A percentile compares a stretch with the other conserved stretches of the same genome.
Conservation (phyloP, 2,113 vertebrate species). For the Brachyhypopomus gauderio region DNA sequence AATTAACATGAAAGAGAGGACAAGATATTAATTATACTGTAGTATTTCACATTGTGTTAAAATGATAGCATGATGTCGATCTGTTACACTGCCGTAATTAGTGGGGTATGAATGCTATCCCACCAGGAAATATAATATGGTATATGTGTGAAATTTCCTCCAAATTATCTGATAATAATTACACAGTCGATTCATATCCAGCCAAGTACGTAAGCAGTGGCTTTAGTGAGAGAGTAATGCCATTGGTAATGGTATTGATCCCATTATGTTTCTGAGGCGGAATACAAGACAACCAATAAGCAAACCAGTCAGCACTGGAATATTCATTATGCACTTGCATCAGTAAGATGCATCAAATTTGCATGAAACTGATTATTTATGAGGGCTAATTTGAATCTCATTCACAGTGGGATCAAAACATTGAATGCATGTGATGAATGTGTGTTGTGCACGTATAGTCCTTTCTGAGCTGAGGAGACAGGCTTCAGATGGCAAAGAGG, state of each 20-base stretch:
- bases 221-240: slow-evolving; percentile 33
- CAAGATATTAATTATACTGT: not conserved
- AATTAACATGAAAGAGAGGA: not conserved
- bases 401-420: not conserved
- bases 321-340: not conserved
- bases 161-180: slow-evolving; percentile 46
- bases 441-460: not conserved
- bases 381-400: not conserved
- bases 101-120: slow-evolving; percentile 14
- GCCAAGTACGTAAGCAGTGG: slow-evolving; percentile 9
- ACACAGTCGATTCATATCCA: slow-evolving; percentile 40
- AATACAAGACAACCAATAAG: slow-evolving; percentile 25
- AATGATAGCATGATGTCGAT: not conserved
- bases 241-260: slow-evolving; percentile 47
- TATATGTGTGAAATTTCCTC: slow-evolving; percentile 24
- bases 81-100: slow-evolving; percentile 15
- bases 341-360: not conserved
- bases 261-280: slow-evolving; percentile 1
- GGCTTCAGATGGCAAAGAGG: not conserved
- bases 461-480: slow-evolving; percentile 2
- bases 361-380: not conserved
- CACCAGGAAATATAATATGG: slow-evolving; percentile 34
- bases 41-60: slow-evolving; percentile 23
- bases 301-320: slow-evolving; percentile 16
- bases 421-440: slow-evolving; percentile 28